Percentiles rank a stretch among this genome's conserved stretches.
Conservation (phyloP, 2,888 invertebrate species). For the Nemapogon koenigi region DNA sequence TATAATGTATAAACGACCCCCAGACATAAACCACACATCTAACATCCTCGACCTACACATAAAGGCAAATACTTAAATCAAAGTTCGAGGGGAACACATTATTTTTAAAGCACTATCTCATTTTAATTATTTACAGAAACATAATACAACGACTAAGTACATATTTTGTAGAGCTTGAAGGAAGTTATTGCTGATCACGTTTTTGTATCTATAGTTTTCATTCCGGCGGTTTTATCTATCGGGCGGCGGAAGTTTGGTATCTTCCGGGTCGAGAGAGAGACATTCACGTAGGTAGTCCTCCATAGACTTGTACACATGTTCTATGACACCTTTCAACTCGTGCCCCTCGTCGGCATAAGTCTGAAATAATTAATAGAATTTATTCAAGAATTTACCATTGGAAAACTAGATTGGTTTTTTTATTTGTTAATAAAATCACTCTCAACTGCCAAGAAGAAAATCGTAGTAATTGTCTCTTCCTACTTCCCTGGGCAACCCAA, state of each 20-base stretch:
- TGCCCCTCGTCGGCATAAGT: conserved; percentile 94
- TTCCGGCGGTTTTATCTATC: conserved; percentile 44
- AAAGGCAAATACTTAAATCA: conserved; percentile 1
- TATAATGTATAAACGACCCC: too few relatives aligned
- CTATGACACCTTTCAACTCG: conserved; percentile 81
- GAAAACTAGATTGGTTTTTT: too few relatives aligned
- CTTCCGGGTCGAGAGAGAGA: conserved; percentile 84
- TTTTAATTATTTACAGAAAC: conserved; percentile 58
- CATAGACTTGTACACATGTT: conserved; percentile 92
- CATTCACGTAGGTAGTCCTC: conserved; percentile 91
- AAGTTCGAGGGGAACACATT: conserved; percentile 45
- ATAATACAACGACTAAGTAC: conserved; percentile 27
- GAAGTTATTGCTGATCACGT: conserved; percentile 21
- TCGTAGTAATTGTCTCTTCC: too few relatives aligned
- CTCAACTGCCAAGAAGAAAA: too few relatives aligned
- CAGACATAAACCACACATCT: too few relatives aligned
- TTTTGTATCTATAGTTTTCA: too few relatives aligned
- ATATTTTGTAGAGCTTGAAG: conserved; percentile 6
- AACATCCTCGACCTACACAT: too few relatives aligned
- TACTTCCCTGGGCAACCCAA: too few relatives aligned
- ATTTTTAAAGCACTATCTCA: conserved; percentile 53
- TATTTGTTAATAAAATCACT: too few relatives aligned
- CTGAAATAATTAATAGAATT: conserved; percentile 55
- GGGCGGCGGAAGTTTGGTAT: conserved; percentile 69
- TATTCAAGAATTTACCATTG: too few relatives aligned